These are phyloP conservation scores for Physocephala rufipes DNA, from an alignment of 2,888 invertebrate species.

Conservation along the genomic window DNA sequence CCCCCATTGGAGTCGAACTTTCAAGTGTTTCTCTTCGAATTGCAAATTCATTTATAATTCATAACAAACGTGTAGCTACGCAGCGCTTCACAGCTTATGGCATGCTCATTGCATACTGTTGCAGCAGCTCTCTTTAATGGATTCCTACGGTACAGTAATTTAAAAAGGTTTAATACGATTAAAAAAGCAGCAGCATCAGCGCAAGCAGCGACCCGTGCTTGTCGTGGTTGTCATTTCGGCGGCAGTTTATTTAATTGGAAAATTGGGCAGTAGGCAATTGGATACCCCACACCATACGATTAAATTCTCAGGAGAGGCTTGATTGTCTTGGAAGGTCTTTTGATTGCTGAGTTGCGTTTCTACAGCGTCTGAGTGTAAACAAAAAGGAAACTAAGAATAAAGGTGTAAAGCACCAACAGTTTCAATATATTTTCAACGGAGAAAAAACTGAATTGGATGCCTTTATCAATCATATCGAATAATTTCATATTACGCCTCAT, in stretches of 20 bases:
- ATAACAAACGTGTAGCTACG: not conserved
- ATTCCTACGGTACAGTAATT: not conserved
- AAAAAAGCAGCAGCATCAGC: slow-evolving; percentile 4
- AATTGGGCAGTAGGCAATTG: slow-evolving; percentile 11
- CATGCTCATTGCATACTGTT: too few species aligned
- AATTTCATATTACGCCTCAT: not conserved
- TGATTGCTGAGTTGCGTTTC: not conserved
- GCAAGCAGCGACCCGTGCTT: slow-evolving; percentile 5
- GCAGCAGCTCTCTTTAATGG: too few species aligned
- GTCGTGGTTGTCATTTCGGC: slow-evolving; percentile 22
- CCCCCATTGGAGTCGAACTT: too few species aligned
- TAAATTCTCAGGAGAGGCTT: not conserved
- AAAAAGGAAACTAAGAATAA: not conserved
- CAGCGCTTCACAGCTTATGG: too few species aligned
- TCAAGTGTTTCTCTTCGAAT: too few species aligned
- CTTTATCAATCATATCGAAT: too few species aligned
- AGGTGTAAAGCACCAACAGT: not conserved
- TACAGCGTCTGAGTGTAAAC: not conserved
- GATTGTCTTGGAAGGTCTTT: not conserved
- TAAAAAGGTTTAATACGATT: slow-evolving; percentile 28
- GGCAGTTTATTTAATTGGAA: slow-evolving; percentile 9
- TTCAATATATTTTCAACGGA: too few species aligned
- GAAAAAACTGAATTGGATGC: too few species aligned
- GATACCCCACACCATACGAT: not conserved
- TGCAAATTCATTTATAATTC: too few species aligned